Evolutionary conservation across 2,888 invertebrate species (phyloP).

Genomic region (Argyresthia goedartella): DNA sequence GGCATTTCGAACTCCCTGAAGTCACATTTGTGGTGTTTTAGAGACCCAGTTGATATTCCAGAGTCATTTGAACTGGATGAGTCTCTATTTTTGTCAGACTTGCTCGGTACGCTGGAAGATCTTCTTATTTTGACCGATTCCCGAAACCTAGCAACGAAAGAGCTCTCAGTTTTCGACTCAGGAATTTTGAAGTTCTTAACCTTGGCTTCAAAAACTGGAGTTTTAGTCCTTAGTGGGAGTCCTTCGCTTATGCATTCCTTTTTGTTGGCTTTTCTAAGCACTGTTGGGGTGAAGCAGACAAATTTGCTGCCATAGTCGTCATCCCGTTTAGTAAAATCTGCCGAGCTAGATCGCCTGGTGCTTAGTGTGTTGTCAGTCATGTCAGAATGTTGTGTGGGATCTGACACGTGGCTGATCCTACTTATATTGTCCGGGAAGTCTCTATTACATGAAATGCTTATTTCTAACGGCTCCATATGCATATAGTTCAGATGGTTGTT

Average conservation of each 20-base stretch:
- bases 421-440: slow-evolving; percentile 66
- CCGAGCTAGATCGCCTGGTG: slow-evolving; percentile 72
- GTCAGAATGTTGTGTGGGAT: slow-evolving; percentile 55
- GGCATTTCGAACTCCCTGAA: slow-evolving; percentile 73
- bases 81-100: slow-evolving; percentile 76
- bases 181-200: slow-evolving; percentile 50
- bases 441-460: slow-evolving; percentile 48
- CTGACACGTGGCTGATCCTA: slow-evolving; percentile 65
- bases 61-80: slow-evolving; percentile 80
- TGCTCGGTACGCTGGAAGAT: slow-evolving; percentile 78
- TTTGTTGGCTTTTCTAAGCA: slow-evolving; percentile 46
- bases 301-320: slow-evolving; percentile 56
- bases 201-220: slow-evolving; percentile 26
- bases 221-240: slow-evolving; percentile 19
- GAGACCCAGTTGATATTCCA: slow-evolving; percentile 76
- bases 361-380: slow-evolving; percentile 47
- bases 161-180: slow-evolving; percentile 50
- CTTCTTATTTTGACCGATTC: slow-evolving; percentile 74
- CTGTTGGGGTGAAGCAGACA: slow-evolving; percentile 54
- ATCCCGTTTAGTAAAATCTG: slow-evolving; percentile 72
- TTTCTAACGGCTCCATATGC: slow-evolving; percentile 52
- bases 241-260: slow-evolving; percentile 49
- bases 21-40: slow-evolving; percentile 73
- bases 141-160: slow-evolving; percentile 53
- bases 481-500: slow-evolving; percentile 50